Percentiles rank a stretch among this genome's conserved stretches.
phyloP scores from a whole-genome alignment of 2,888 invertebrate genomes.

The Synergus gifuensis region DNA sequence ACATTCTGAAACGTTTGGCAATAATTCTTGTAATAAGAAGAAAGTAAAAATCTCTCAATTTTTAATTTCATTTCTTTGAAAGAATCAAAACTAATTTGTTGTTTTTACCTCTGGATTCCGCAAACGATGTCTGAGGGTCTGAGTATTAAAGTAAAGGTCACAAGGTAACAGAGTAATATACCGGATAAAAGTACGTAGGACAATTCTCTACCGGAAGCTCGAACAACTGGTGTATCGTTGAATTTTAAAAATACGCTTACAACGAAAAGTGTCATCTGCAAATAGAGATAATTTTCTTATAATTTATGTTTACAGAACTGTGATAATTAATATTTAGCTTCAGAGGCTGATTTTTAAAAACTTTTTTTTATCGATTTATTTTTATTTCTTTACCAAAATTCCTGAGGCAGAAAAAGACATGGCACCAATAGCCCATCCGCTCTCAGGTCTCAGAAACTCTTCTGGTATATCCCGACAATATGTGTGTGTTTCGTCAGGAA shows the following conservation, averaged over 20 bases:
- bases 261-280: conserved; percentile 81
- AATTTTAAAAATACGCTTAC: conserved; percentile 89
- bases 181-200: conserved; percentile 95
- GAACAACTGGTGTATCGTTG: conserved; percentile 97
- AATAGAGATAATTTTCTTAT: conserved; percentile 15
- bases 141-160: conserved; percentile 94
- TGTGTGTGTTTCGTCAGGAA: conserved; percentile 88
- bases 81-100: not conserved
- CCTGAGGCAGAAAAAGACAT: conserved; percentile 94
- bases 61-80: too few species aligned
- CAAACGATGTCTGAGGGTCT: conserved; percentile 93
- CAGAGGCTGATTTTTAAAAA: not conserved
- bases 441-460: conserved; percentile 88
- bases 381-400: conserved; percentile 83
- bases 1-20: too few species aligned
- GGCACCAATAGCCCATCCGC: conserved; percentile 95
- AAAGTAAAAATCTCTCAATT: too few species aligned
- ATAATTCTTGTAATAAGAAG: too few species aligned
- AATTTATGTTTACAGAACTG: not conserved
- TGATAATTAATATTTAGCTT: too few species aligned
- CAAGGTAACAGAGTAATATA: conserved; percentile 93
- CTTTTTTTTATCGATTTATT: not conserved
- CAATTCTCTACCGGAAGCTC: conserved; percentile 94
- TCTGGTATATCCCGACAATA: conserved; percentile 89
- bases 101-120: conserved; percentile 89